These are phyloP conservation scores for Oryzias dopingdopingensis DNA, from an alignment of 2,797 vertebrate genomes.

Conservation along the genomic window DNA sequence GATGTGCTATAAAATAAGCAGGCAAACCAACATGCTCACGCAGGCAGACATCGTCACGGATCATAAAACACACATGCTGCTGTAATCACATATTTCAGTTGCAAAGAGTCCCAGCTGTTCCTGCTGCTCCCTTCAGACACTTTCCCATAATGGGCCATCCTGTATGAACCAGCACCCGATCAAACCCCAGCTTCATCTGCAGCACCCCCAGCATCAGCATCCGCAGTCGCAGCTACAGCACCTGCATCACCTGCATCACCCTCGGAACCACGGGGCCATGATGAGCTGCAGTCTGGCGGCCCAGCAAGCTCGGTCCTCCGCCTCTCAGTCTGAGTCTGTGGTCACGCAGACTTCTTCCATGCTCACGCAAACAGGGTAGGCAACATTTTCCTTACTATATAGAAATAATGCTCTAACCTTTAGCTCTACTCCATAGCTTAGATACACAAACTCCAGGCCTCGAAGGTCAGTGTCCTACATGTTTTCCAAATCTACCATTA, in stretches of 20 bases:
- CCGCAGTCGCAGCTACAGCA: constrained; percentile 86
- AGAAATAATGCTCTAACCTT: background rate
- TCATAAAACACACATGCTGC: constrained; percentile 2
- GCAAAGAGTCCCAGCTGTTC: constrained; percentile 29
- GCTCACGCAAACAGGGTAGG: constrained; percentile 84
- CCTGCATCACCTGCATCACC: constrained; percentile 75
- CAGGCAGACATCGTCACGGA: constrained; percentile 9
- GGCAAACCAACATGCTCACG: constrained; percentile 3
- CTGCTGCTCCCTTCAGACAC: constrained; percentile 82
- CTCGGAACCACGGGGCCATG: constrained; percentile 62
- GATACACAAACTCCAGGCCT: background rate
- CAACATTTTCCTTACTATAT: constrained; percentile 5
- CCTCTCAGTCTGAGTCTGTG: constrained; percentile 86
- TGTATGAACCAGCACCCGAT: constrained; percentile 84
- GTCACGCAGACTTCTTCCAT: constrained; percentile 88
- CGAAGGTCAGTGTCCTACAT: no score
- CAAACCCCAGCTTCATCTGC: constrained; percentile 79
- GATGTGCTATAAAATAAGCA: constrained; percentile 23
- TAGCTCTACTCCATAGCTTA: background rate
- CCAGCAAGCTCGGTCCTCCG: constrained; percentile 88
- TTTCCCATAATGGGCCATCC: constrained; percentile 83
- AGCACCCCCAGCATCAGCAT: constrained; percentile 86
- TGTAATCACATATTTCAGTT: constrained; percentile 15
- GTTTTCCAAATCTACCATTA: no score
- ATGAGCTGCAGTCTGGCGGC: constrained; percentile 71